Percentiles rank a stretch among this genome's conserved stretches.
Evolutionary conservation across 2,888 invertebrate species (phyloP).

Genomic region (Pandemis heparana): DNA sequence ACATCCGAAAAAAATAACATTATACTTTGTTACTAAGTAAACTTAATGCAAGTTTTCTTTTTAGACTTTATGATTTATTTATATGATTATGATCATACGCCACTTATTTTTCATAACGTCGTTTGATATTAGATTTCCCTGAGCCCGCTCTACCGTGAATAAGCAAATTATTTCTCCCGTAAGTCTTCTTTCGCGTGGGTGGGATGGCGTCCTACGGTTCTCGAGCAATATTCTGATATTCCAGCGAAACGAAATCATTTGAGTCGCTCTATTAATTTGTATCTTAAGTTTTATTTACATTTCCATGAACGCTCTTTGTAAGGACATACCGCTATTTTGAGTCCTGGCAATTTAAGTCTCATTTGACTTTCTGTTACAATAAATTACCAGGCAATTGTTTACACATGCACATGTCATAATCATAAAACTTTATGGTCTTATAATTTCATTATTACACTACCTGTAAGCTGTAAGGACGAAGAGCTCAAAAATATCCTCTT

Average conservation of each 20-base stretch:
- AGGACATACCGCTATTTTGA: constrained; percentile 5
- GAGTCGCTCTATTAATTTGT: constrained; percentile 50
- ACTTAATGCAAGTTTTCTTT: background rate
- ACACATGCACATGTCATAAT: background rate
- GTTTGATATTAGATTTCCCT: constrained; percentile 48
- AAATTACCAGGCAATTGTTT: background rate
- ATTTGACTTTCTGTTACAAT: background rate
- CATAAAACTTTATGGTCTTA: background rate
- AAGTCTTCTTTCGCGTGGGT: constrained; percentile 43
- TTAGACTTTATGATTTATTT: constrained; percentile 16
- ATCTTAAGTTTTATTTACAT: constrained; percentile 20
- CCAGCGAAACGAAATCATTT: constrained; percentile 54
- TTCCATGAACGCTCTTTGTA: constrained; percentile 9
- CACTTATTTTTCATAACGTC: constrained; percentile 44
- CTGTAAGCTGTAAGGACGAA: background rate
- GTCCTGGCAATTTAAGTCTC: background rate
- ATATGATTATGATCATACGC: constrained; percentile 23
- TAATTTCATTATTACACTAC: background rate
- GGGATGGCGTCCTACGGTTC: constrained; percentile 45
- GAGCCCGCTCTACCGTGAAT: constrained; percentile 44
- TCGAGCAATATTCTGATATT: constrained; percentile 44
- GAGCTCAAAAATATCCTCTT: too few species aligned
- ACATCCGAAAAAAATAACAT: too few species aligned
- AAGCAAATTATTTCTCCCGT: constrained; percentile 50
- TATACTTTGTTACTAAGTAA: background rate